Conservation (phyloP, 1,140 invertebrate species). For the Coptotermes formosanus region DNA sequence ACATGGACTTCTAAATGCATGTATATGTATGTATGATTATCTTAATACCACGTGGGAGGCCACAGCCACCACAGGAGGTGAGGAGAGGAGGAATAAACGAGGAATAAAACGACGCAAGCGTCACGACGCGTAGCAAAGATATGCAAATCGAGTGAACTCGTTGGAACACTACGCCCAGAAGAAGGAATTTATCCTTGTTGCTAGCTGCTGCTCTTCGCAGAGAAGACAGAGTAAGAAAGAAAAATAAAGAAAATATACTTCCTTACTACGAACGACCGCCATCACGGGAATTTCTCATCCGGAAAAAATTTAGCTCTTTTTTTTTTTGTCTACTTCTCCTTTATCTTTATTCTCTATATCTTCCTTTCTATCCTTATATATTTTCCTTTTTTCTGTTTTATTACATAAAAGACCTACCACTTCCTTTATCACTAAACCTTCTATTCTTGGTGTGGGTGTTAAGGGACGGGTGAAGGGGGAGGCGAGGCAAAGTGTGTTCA, state of each 20-base stretch:
- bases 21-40: background rate
- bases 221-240: background rate
- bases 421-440: background rate
- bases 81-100: background rate
- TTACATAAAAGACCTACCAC: constrained; percentile 16
- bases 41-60: background rate
- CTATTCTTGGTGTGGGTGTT: background rate
- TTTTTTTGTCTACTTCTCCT: background rate
- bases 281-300: constrained; percentile 27
- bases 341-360: constrained; percentile 21
- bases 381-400: background rate
- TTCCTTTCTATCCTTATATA: constrained; percentile 20
- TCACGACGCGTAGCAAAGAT: background rate
- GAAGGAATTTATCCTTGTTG: background rate
- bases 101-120: constrained; percentile 22
- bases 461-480: too few species aligned
- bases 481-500: background rate
- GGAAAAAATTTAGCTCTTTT: constrained; percentile 28
- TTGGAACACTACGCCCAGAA: background rate
- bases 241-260: background rate
- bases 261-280: constrained; percentile 24
- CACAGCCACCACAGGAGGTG: background rate
- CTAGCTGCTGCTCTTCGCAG: background rate
- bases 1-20: background rate
- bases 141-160: constrained; percentile 16